These are phyloP conservation scores for Noturus placidus DNA, from an alignment of 2,113 vertebrate species.

Conservation along the genomic window DNA sequence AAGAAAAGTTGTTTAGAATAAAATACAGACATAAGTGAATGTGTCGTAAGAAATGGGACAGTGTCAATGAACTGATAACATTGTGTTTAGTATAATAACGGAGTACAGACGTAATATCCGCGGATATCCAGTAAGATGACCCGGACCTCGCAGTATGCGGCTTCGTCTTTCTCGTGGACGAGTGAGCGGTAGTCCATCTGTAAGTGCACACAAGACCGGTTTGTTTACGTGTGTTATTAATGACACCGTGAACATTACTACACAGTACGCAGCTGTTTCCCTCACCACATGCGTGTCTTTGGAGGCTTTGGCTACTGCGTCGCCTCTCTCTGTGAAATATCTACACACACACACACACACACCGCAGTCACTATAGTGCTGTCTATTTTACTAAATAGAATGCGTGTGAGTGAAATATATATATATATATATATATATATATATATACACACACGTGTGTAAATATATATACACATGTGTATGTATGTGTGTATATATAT, in stretches of 20 bases:
- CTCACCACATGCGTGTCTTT: conserved; percentile 89
- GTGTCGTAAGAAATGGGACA: background rate
- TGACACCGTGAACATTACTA: background rate
- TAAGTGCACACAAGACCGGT: background rate
- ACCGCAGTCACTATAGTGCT: background rate
- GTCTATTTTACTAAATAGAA: no score
- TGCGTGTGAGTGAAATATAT: no score
- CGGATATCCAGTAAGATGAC: conserved; percentile 80
- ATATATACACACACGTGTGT: no score
- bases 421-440: no score
- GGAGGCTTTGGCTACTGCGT: conserved; percentile 87
- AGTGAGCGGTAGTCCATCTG: conserved; percentile 89
- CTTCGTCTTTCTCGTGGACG: conserved; percentile 81
- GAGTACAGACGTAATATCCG: conserved; percentile 73
- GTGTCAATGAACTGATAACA: background rate
- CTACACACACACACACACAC: conserved; percentile 56
- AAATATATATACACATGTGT: no score
- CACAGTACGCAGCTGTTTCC: background rate
- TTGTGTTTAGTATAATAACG: background rate
- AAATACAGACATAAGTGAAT: no score
- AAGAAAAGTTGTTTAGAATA: background rate
- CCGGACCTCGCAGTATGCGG: conserved; percentile 75
- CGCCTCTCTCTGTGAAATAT: conserved; percentile 83
- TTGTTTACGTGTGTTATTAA: background rate
- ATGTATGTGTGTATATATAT: no score